Evolutionary conservation across 2,888 invertebrate genomes (phyloP).

Genomic region (Limnephilus auricula): DNA sequence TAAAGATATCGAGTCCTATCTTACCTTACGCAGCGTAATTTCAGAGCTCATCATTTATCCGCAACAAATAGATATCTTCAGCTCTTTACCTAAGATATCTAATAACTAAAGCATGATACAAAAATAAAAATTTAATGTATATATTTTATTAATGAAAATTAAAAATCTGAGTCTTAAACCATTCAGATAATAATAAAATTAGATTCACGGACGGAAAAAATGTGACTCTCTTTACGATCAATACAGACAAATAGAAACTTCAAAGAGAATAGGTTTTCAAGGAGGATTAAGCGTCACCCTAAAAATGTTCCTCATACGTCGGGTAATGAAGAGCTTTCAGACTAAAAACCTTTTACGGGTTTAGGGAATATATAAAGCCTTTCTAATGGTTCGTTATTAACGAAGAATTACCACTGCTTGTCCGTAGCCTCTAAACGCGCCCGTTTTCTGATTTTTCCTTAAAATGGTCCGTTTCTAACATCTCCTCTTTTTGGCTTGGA

Average conservation of each 20-base stretch:
- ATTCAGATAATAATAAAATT: too few relatives aligned
- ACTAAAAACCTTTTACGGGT: conserved; percentile 6
- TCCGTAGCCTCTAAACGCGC: neutral
- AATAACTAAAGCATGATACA: too few relatives aligned
- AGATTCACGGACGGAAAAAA: too few relatives aligned
- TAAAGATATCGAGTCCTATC: too few relatives aligned
- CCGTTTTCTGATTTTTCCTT: neutral
- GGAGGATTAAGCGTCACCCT: neutral
- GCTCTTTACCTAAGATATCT: too few relatives aligned
- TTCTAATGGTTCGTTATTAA: conserved; percentile 22
- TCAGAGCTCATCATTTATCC: too few relatives aligned
- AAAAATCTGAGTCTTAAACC: too few relatives aligned
- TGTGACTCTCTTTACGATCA: neutral
- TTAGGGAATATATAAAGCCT: conserved; percentile 26
- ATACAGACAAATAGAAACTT: neutral
- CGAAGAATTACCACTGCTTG: conserved; percentile 18
- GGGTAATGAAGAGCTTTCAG: neutral
- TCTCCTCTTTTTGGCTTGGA: neutral
- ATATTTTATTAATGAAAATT: too few relatives aligned
- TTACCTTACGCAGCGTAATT: too few relatives aligned
- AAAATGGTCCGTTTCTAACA: neutral
- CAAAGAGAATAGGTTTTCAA: neutral
- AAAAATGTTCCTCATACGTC: neutral
- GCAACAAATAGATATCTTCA: too few relatives aligned
- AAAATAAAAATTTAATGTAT: too few relatives aligned